Evolutionary conservation across 2,888 invertebrate species (phyloP), one percentile per base, ranked within the genome.

Genomic region (Pantelozetes paolii): DNA sequence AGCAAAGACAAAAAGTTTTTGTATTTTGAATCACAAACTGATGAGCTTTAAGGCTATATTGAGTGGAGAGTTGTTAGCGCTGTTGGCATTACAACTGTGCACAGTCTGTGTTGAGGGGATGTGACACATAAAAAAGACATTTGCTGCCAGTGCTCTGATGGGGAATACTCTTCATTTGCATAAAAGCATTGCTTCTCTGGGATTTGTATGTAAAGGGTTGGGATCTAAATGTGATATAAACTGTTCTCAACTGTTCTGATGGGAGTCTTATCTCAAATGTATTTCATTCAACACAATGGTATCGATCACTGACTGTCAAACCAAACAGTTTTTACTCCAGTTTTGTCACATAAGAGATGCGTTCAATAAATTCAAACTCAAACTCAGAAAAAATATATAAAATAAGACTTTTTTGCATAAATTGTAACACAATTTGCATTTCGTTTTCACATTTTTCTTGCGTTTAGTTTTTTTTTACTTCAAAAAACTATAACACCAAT

Each of bases 161-260:
- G 64, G 64, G 64, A 36, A 64, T 20, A 36, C 8, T 9, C 30
- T 36, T 64, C 36, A 64, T 64, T 64, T 64, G 64, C 64, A 64
- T 64, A 64, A 64, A 64, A 64, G 64, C 64, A 64, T 64, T 36
- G 64, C 64, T 64, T 20, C 36, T 64, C 32, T 36, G 64, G 64
- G 64, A 64, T 64, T 64, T 64, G 64, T 64, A 64, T 64, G 64
- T 20, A 64, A 64, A 64, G 64, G 64, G 64, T 64, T 64, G 64
- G 36, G 32, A 64, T 64, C n/a, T 9, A 64, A 64, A 64, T 36
- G 30, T 64, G 64, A 64, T 64, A 64, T 64, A 64, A 64, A 64
- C 64, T 64, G 36, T 64, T 64, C 36, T 36, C n/a, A 64, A 64
- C 64, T 64, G 64, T 64, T 64, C 36, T 36, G 64, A 64, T 36